These are phyloP conservation scores for Chromobotia macracanthus DNA, from an alignment of 2,797 vertebrate species.

Conservation along the genomic window DNA sequence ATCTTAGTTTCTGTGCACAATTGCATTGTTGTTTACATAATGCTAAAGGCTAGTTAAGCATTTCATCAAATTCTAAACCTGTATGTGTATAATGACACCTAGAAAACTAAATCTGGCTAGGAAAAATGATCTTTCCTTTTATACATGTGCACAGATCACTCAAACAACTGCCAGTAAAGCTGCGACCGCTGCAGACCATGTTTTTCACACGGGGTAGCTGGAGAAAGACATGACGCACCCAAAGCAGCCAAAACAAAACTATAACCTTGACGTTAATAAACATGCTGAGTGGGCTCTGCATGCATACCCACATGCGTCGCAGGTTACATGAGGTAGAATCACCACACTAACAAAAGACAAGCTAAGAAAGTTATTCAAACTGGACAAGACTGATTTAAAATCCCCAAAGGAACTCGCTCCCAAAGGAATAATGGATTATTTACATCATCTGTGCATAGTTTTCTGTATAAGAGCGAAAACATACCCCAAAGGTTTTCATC, in stretches of 20 bases:
- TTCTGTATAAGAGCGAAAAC: background rate
- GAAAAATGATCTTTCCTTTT: background rate
- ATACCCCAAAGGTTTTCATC: slow-evolving; percentile 19
- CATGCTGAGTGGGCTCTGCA: background rate
- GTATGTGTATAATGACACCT: background rate
- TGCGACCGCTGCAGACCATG: background rate
- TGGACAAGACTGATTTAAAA: background rate
- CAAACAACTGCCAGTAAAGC: background rate
- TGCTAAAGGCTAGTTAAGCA: background rate
- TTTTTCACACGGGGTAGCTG: slow-evolving; percentile 5
- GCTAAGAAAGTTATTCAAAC: slow-evolving; percentile 24
- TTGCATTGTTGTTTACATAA: background rate
- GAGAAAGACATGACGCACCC: slow-evolving; percentile 7
- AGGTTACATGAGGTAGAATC: too few relatives aligned
- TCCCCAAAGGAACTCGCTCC: background rate
- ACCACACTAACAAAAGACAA: background rate
- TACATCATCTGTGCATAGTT: background rate
- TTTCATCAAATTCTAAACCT: background rate
- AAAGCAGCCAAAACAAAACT: slow-evolving; percentile 30
- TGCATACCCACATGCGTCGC: background rate
- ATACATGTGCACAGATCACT: background rate
- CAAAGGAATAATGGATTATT: background rate
- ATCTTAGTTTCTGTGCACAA: background rate
- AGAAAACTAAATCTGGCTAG: background rate
- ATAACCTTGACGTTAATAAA: slow-evolving; percentile 24